Conservation (phyloP, 1,140 invertebrate species). For the Leptestheria dahalacensis region DNA sequence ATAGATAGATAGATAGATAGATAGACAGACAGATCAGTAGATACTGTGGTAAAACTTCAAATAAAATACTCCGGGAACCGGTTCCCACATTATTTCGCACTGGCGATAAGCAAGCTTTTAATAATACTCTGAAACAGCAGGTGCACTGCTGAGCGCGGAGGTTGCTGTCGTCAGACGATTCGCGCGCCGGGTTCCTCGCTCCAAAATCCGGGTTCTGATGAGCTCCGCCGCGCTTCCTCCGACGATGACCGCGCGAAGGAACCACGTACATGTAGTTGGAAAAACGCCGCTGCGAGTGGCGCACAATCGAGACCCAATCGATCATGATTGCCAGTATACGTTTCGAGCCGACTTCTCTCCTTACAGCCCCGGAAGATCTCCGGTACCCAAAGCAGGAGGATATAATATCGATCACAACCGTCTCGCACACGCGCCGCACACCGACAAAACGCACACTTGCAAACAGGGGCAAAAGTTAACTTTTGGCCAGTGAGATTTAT, state of each 20-base stretch:
- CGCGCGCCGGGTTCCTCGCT: not conserved
- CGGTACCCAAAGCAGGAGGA: too few species aligned
- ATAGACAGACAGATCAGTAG: too few species aligned
- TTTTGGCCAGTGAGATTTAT: too few species aligned
- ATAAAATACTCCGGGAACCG: too few species aligned
- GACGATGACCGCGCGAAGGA: conserved; percentile 36
- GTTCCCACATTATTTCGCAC: too few species aligned
- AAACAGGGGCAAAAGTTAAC: not conserved
- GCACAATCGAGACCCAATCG: conserved; percentile 61
- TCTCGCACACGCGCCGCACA: not conserved
- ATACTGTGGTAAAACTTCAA: too few species aligned
- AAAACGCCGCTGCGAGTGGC: conserved; percentile 50
- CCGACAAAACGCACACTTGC: not conserved
- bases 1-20: too few species aligned
- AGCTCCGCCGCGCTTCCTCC: not conserved
- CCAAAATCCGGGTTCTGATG: not conserved
- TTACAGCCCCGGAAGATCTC: too few species aligned
- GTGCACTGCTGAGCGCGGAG: conserved; percentile 2
- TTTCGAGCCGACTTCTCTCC: too few species aligned
- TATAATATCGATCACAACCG: not conserved
- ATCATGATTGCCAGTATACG: too few species aligned
- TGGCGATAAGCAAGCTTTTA: too few species aligned
- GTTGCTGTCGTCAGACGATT: not conserved
- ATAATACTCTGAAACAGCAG: conserved; percentile 11
- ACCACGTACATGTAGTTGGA: conserved; percentile 52